Evolutionary conservation across 2,113 vertebrate genomes (phyloP).

Genomic region (Dermatemys mawii): DNA sequence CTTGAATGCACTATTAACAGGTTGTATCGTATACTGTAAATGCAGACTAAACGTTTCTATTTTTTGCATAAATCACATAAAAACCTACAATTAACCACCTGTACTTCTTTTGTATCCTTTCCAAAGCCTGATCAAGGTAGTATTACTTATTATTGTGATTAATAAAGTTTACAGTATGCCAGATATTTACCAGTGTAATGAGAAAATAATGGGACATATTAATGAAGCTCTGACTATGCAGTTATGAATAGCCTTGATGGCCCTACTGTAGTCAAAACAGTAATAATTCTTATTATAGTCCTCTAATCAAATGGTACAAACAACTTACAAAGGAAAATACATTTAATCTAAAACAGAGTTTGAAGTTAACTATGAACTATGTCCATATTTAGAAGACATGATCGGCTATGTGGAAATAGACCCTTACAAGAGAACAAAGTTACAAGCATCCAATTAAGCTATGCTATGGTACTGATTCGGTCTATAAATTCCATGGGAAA

Average conservation of each 20-base stretch:
- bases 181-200: slow-evolving; percentile 15
- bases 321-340: neutral
- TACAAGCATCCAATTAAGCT: neutral
- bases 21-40: neutral
- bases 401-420: neutral
- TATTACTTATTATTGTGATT: slow-evolving; percentile 1
- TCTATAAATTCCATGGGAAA: neutral
- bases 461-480: neutral
- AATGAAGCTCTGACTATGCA: neutral
- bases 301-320: neutral
- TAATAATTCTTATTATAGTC: neutral
- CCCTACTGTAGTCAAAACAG: neutral
- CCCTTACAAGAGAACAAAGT: neutral
- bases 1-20: neutral
- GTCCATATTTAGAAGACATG: neutral
- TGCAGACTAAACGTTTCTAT: neutral
- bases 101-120: neutral
- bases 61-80: neutral
- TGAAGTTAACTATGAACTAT: neutral
- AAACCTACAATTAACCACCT: neutral
- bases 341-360: neutral
- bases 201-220: neutral
- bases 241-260: neutral
- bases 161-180: neutral
- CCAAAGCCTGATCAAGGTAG: neutral